Evolutionary conservation across 2,113 vertebrate species (phyloP), one percentile per base, ranked within the genome.

Genomic region (Ptilonorhynchus violaceus): DNA sequence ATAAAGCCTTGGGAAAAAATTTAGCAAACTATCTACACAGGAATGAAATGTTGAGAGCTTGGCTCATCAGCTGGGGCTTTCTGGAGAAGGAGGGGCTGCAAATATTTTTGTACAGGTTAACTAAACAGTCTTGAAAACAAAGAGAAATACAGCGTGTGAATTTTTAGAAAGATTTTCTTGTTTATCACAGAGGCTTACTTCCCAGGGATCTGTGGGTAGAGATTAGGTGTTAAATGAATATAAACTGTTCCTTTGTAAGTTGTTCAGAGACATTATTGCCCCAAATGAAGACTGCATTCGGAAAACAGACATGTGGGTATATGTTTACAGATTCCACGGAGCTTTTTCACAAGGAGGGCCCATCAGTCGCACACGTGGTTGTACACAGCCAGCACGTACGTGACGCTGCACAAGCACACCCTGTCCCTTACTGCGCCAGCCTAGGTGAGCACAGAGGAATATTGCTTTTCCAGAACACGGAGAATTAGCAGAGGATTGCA

Each of bases 1-100:
- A 94, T 96, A 96, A 98, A 98, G 96, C 90, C 97, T 97, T 97
- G 97, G 97, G 98, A 98, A 98, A 98, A 97, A 98, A 96, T 93
- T 97, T 94, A 96, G 85, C 93, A 95, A 98, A 96, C 93, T 97
- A 97, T 97, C 97, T 98, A 96, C 96, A 92, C 88, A 88, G 95
- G 97, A 98, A 98, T 98, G 97, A 98, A 98, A 98, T 93, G 97
- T 95, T 98, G 98, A 98, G 97, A 85, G 59, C 82, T 97, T 95
- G 96, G 82, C 96, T 97, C 97, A 96, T 97, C 93, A 98, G 95
- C 72, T 95, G 93, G 88, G 94, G 96, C 80, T 96, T 91, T 97
- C 91, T 93, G 77, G 68, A 96, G 94, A 91, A 95, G 95, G 96
- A 96, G 52, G 89, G 80, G 44, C 41, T 91, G 72, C 92, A 97